These are phyloP conservation scores for Tiphia femorata DNA, from an alignment of 2,888 invertebrate species.

Conservation along the genomic window DNA sequence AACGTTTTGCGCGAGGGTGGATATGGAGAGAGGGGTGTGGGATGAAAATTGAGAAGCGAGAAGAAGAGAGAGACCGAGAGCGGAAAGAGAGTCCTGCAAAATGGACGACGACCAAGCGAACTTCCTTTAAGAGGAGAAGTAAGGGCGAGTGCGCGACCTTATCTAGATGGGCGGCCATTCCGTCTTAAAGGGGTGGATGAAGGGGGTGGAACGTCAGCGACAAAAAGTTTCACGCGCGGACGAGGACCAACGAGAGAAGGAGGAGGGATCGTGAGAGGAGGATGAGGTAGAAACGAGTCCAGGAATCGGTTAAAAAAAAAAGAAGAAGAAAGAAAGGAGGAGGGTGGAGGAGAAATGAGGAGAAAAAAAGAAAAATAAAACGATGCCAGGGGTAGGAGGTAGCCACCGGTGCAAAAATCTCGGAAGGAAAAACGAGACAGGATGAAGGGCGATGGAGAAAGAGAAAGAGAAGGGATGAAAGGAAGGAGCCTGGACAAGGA, in stretches of 20 bases:
- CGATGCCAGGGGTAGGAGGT: slow-evolving; percentile 1
- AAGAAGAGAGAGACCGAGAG: slow-evolving; percentile 46
- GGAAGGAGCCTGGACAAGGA: background rate
- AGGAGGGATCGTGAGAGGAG: no score
- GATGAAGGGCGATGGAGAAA: background rate
- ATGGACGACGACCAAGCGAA: no score
- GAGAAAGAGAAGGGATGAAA: background rate
- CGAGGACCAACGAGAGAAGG: no score
- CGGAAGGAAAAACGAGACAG: background rate
- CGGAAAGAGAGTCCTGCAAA: no score
- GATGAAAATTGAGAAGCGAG: no score
- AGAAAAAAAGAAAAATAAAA: background rate
- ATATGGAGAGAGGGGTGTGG: no score
- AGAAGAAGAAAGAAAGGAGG: slow-evolving; percentile 1
- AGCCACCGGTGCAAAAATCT: slow-evolving; percentile 18
- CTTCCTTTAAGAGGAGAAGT: no score
- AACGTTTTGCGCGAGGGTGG: no score
- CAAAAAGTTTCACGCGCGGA: slow-evolving; percentile 37
- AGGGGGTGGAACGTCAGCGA: slow-evolving; percentile 28
- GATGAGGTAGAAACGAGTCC: no score
- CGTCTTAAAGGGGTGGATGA: slow-evolving; percentile 26
- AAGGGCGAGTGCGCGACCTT: no score
- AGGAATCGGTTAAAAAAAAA: no score
- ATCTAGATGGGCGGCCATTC: slow-evolving; percentile 45
- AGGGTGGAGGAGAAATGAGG: slow-evolving; percentile 2